These are phyloP conservation scores for Agriopis aurantiaria DNA, from an alignment of 2,888 invertebrate genomes.

Conservation along the genomic window DNA sequence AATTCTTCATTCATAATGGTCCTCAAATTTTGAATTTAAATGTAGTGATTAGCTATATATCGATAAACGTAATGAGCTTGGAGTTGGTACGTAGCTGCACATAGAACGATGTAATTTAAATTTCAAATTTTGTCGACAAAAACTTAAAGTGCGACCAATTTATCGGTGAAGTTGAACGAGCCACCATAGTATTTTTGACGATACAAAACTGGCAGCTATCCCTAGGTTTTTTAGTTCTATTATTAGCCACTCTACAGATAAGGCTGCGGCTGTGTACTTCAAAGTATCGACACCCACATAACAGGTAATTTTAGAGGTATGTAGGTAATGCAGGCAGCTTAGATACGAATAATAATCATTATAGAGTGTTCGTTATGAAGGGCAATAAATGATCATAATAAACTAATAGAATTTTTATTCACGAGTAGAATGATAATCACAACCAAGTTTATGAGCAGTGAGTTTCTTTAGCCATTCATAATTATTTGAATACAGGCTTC, in stretches of 20 bases:
- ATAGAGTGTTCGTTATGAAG: background rate
- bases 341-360: background rate
- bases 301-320: slow-evolving; percentile 11
- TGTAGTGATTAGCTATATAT: slow-evolving; percentile 23
- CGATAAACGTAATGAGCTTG: slow-evolving; percentile 9
- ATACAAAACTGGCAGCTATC: background rate
- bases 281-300: slow-evolving; percentile 10
- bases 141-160: background rate
- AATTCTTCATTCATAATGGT: slow-evolving; percentile 14
- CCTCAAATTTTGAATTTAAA: slow-evolving; percentile 30
- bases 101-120: slow-evolving; percentile 20
- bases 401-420: background rate
- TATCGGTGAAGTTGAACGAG: background rate
- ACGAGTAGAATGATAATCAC: background rate
- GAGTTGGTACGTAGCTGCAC: slow-evolving; percentile 2
- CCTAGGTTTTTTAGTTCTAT: background rate
- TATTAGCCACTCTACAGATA: background rate
- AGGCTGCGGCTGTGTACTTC: background rate
- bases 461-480: background rate
- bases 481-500: too few species aligned
- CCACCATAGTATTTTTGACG: too few species aligned
- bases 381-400: background rate
- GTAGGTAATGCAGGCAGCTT: background rate
- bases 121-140: slow-evolving; percentile 11
- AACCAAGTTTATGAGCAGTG: background rate